Evolutionary conservation across 2,113 vertebrate genomes (phyloP).

Genomic region (Neotoma lepida): DNA sequence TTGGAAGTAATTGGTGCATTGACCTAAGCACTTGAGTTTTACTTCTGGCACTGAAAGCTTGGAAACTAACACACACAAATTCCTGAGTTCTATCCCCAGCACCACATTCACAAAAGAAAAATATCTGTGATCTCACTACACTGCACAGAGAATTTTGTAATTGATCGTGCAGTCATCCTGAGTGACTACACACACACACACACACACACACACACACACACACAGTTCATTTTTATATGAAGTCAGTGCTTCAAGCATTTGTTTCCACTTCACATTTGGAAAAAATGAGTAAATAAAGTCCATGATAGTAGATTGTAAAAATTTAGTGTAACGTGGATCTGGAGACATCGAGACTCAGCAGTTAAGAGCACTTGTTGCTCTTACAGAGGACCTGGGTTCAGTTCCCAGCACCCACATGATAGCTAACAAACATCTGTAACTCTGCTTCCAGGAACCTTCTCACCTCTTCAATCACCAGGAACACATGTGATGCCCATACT

Average conservation of each 20-base stretch:
- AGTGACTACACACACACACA: neutral
- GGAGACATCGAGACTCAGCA: neutral
- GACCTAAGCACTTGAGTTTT: neutral
- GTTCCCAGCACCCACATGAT: neutral
- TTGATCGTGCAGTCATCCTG: neutral
- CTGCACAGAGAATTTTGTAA: neutral
- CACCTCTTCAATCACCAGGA: neutral
- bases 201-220: no score
- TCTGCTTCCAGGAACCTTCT: neutral
- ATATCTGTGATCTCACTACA: neutral
- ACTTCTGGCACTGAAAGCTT: neutral
- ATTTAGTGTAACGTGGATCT: neutral
- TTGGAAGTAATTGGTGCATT: slow-evolving; percentile 10
- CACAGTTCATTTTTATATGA: slow-evolving; percentile 14
- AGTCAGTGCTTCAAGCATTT: neutral
- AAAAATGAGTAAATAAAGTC: slow-evolving; percentile 17
- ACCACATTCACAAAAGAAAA: neutral
- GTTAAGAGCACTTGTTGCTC: neutral
- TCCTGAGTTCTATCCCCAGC: neutral
- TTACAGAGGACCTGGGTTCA: neutral
- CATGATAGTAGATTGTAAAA: neutral
- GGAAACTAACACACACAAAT: neutral
- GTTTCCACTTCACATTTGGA: slow-evolving; percentile 27
- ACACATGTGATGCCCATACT: no score
- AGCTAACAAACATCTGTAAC: neutral